Base-by-base conservation (phyloP, 2,797 vertebrate species). In the Pteronotus mesoamericanus region DNA sequence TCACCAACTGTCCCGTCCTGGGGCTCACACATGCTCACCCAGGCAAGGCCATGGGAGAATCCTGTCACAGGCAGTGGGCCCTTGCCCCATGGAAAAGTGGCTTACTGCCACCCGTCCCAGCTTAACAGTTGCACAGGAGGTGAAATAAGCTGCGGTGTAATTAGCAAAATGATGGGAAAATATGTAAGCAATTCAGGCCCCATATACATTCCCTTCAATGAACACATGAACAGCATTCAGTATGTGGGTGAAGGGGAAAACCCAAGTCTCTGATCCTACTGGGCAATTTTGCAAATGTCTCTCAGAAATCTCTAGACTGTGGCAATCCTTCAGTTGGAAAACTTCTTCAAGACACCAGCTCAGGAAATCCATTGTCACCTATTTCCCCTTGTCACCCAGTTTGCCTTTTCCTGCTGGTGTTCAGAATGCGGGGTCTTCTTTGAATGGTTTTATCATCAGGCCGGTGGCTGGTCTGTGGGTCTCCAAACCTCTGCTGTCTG, bases 151-250 rank as follows among this genome's bases (percentile, higher is more conserved):
- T 32, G 46, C 16, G 8, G 46, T 55, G 32, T 51, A 78, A 55
- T 80, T 78, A 74, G 86, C 69, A 91, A 78, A 94, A 93, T 26
- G 94, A 94, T 34, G 34, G 87, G 57, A 48, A 86, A 89, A 34
- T 55, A 22, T 21, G 86, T 53, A 55, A 37, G 77, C 86, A 29
- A 80, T 85, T 91, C 64, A 22, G 16, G 34, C 1, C 0, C 68
- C 69, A 15, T 34, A 71, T 16, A 61, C 16, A 1, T 19, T 34
- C 64, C 26, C n/a, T 57, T 34, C 24, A 11, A 32, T 6, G 61
- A 57, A 42, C n/a, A 51, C 11, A 32, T 0, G 53, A n/a, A 29
- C 10, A 24, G 46, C 14, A 64, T 10, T 71, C 21, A 5, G 53
- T 15, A 29, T 21, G 1, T 0, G 18, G 22, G 9, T 21, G 26